Conservation (phyloP, 1,140 invertebrate genomes). For the Caenorhabditis brenneri region DNA sequence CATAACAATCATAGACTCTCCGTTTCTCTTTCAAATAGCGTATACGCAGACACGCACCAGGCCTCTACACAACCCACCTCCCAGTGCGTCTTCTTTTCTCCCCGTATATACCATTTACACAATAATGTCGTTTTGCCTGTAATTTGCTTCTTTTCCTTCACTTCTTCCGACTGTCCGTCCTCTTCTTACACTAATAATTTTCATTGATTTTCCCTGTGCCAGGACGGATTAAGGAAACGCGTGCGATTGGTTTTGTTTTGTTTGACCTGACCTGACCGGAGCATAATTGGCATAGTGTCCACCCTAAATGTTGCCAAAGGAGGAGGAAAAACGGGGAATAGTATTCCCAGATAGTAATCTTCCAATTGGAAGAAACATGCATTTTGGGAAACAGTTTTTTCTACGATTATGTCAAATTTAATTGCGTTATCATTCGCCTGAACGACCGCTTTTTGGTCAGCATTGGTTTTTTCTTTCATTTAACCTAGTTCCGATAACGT, state of each 20-base stretch:
- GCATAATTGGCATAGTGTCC: not conserved
- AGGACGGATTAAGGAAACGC: not conserved
- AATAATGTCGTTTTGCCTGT: constrained; percentile 15
- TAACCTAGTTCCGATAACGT: too few relatives aligned
- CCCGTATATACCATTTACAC: constrained; percentile 42
- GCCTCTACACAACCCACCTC: not conserved
- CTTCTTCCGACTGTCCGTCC: not conserved
- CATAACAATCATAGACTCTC: not conserved
- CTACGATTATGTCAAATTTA: too few relatives aligned
- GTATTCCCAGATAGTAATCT: too few relatives aligned
- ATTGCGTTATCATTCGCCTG: too few relatives aligned
- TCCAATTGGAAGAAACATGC: too few relatives aligned
- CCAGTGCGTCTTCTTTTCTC: not conserved
- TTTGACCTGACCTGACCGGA: not conserved
- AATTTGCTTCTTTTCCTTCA: not conserved
- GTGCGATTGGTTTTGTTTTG: not conserved
- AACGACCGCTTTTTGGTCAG: too few relatives aligned
- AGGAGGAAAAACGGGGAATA: not conserved
- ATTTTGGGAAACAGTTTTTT: too few relatives aligned
- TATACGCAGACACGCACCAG: not conserved
- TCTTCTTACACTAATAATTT: not conserved
- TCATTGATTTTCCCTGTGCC: not conserved
- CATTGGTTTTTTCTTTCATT: too few relatives aligned
- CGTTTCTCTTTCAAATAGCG: not conserved
- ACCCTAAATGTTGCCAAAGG: not conserved